A percentile compares a stretch with the other conserved stretches of the same genome.
phyloP scores from a whole-genome alignment of 2,797 vertebrate species.

The Sebastes minor region DNA sequence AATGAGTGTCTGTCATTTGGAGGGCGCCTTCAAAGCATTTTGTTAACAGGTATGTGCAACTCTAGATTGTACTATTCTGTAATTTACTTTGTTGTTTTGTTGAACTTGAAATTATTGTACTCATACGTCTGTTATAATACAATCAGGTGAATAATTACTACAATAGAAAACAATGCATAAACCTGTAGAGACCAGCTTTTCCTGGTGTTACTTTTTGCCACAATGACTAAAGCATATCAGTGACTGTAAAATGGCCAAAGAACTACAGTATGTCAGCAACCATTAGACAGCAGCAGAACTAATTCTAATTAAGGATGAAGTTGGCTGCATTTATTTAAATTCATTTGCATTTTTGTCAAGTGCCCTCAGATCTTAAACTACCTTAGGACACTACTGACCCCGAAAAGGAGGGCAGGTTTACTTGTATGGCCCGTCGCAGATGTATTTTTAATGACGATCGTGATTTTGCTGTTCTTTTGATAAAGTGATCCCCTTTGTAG shows the following conservation, averaged over 20 bases:
- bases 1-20: slow-evolving; percentile 1
- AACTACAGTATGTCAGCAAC: slow-evolving; percentile 7
- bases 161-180: neutral
- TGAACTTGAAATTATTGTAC: neutral
- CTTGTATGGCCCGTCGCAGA: slow-evolving; percentile 22
- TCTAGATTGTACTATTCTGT: neutral
- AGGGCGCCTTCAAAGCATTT: slow-evolving; percentile 17
- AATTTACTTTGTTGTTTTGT: neutral
- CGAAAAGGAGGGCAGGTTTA: slow-evolving; percentile 19
- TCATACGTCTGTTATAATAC: neutral
- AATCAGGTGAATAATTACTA: neutral
- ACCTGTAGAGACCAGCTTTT: neutral
- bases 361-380: slow-evolving; percentile 25
- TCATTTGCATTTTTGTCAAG: slow-evolving; percentile 33
- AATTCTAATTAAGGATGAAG: slow-evolving; percentile 25
- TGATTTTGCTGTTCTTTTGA: slow-evolving; percentile 47
- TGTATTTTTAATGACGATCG: slow-evolving; percentile 58
- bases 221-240: slow-evolving; percentile 4
- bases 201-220: neutral
- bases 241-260: slow-evolving; percentile 30
- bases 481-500: slow-evolving; percentile 33
- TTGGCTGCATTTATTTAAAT: slow-evolving; percentile 42
- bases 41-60: slow-evolving; percentile 58
- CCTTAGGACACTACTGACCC: slow-evolving; percentile 33
- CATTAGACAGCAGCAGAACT: slow-evolving; percentile 14